Conservation (phyloP, 2,797 vertebrate species). For the Leucoraja ocellata region DNA sequence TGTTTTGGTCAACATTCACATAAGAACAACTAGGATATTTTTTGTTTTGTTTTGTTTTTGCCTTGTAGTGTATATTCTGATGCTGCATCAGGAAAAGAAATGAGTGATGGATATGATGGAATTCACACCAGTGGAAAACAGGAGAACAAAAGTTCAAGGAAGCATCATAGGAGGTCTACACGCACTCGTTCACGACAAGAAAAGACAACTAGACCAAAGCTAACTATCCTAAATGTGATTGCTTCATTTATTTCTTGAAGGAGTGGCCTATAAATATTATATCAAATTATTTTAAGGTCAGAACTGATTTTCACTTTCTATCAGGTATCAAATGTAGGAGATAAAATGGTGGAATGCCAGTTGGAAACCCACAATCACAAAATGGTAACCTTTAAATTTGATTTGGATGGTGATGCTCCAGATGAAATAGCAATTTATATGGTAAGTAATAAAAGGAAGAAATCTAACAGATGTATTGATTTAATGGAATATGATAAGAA, state of each 20-base stretch:
- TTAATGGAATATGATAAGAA: neutral
- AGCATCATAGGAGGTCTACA: slow-evolving; percentile 79
- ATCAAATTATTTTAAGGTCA: slow-evolving; percentile 39
- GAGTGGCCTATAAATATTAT: slow-evolving; percentile 15
- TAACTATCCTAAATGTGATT: slow-evolving; percentile 91
- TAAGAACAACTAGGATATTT: neutral
- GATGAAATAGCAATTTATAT: slow-evolving; percentile 98
- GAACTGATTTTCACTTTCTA: slow-evolving; percentile 35
- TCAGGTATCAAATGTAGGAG: slow-evolving; percentile 89
- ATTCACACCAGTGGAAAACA: slow-evolving; percentile 66
- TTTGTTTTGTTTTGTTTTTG: neutral
- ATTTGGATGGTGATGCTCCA: slow-evolving; percentile 88
- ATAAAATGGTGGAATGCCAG: slow-evolving; percentile 98
- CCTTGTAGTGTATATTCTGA: slow-evolving; percentile 72
- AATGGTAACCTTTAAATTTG: slow-evolving; percentile 98
- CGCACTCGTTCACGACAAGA: slow-evolving; percentile 85
- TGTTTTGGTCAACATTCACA: neutral
- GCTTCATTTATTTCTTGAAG: neutral
- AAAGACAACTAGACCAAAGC: slow-evolving; percentile 75
- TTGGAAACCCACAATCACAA: slow-evolving; percentile 97
- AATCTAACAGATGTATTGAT: neutral
- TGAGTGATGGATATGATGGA: slow-evolving; percentile 86
- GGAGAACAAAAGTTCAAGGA: slow-evolving; percentile 72
- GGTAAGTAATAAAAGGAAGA: slow-evolving; percentile 58
- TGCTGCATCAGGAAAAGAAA: slow-evolving; percentile 80